These are phyloP conservation scores for Orcinus orca DNA, from an alignment of 2,113 vertebrate genomes.

Conservation along the genomic window DNA sequence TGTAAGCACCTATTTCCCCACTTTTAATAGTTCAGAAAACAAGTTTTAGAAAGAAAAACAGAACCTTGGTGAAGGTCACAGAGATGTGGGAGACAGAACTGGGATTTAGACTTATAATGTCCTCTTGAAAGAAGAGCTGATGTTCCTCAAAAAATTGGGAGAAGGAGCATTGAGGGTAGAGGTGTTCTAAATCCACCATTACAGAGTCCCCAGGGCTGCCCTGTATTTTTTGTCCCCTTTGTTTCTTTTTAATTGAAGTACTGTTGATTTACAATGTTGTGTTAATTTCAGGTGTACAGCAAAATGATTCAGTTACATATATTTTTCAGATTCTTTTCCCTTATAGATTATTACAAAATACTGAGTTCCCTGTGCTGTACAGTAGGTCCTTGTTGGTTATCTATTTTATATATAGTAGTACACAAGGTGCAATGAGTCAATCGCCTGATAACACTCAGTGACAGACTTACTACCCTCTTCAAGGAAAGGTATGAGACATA, in stretches of 20 bases:
- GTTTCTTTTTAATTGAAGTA: too few species aligned
- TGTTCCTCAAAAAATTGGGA: background rate
- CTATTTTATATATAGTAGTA: too few species aligned
- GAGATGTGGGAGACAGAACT: background rate
- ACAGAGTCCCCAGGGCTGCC: fast-evolving
- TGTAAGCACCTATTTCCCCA: background rate
- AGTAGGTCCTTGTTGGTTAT: too few species aligned
- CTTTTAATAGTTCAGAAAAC: background rate
- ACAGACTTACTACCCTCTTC: background rate
- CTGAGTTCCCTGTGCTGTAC: too few species aligned
- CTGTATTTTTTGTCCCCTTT: background rate
- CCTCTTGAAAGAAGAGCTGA: background rate
- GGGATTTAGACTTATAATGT: background rate
- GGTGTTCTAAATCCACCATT: background rate
- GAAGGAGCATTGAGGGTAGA: background rate
- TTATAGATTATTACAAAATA: too few species aligned
- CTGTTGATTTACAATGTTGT: too few species aligned
- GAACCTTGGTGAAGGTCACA: background rate
- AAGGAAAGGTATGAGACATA: background rate
- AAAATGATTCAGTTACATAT: too few species aligned
- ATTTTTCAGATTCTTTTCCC: too few species aligned
- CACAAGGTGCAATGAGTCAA: background rate
- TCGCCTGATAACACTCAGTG: background rate
- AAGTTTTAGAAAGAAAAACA: background rate
- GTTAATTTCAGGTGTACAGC: too few species aligned